A percentile compares a stretch with the other conserved stretches of the same genome.
These are phyloP conservation scores for Cremastobaeus sp. DNA, from an alignment of 2,888 invertebrate genomes.

Conservation along the genomic window DNA sequence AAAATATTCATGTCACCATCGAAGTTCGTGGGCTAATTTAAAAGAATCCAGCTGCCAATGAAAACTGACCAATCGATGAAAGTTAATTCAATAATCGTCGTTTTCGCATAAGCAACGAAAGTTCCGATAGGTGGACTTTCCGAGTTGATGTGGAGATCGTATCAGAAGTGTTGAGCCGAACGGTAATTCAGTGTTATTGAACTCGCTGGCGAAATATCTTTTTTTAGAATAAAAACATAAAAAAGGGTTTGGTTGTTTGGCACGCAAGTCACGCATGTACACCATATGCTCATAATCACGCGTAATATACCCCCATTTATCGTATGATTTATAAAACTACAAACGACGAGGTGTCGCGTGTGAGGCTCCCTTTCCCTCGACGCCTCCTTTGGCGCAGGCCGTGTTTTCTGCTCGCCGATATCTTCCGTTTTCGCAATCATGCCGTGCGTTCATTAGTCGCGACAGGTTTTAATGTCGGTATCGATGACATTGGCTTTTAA, in stretches of 20 bases:
- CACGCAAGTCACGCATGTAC: constrained; percentile 58
- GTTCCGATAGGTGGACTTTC: too few species aligned
- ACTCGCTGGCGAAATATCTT: constrained; percentile 19
- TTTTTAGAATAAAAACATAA: constrained; percentile 37
- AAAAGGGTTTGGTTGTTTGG: constrained; percentile 43
- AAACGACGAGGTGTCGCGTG: constrained; percentile 59
- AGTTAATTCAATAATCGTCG: too few species aligned
- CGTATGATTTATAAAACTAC: constrained; percentile 62
- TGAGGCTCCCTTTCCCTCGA: constrained; percentile 43
- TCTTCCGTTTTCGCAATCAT: constrained; percentile 41
- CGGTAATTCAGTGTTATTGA: constrained; percentile 29
- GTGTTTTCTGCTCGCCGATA: constrained; percentile 33
- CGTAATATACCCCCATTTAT: constrained; percentile 59
- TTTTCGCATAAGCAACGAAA: too few species aligned
- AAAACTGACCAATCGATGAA: too few species aligned
- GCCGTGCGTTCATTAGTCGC: constrained; percentile 31
- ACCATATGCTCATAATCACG: constrained; percentile 58
- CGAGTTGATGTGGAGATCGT: too few species aligned
- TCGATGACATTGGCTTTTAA: constrained; percentile 51
- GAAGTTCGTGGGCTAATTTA: too few species aligned
- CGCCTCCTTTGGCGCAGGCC: constrained; percentile 21
- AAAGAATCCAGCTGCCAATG: too few species aligned
- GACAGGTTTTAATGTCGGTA: constrained; percentile 37
- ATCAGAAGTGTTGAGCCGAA: not conserved
- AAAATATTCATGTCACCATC: constrained; percentile 49